Percentiles rank a stretch among this genome's conserved stretches.
Evolutionary conservation across 2,113 vertebrate genomes (phyloP).

Genomic region (Fregetta grallaria): DNA sequence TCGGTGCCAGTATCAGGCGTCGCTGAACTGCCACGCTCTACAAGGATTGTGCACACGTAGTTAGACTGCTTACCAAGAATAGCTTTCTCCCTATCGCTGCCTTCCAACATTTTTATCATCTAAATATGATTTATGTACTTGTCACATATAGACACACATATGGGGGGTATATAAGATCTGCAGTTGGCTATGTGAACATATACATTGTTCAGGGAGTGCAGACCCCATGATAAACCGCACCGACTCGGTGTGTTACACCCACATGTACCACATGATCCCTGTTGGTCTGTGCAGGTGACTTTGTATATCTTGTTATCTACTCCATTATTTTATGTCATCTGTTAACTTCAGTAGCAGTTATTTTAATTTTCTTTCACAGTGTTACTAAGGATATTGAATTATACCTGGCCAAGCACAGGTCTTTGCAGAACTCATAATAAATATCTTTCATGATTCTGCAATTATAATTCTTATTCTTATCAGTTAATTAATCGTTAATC

Average conservation of each 20-base stretch:
- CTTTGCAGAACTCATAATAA: background rate
- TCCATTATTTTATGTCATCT: background rate
- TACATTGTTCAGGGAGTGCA: background rate
- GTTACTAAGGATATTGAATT: background rate
- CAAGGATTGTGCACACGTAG: rapidly evolving
- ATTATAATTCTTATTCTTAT: background rate
- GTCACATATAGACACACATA: rapidly evolving
- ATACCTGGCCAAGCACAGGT: background rate
- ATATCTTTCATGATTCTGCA: background rate
- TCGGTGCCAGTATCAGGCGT: rapidly evolving
- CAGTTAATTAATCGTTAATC: slow-evolving; percentile 19
- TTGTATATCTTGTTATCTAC: background rate
- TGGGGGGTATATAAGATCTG: too few relatives aligned
- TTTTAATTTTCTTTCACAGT: background rate
- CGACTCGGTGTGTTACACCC: background rate
- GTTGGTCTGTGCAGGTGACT: background rate
- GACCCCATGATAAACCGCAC: rapidly evolving
- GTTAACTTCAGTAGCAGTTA: background rate
- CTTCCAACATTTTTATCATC: background rate
- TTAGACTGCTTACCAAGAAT: background rate
- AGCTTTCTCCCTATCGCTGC: rapidly evolving
- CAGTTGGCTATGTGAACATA: background rate
- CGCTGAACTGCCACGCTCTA: background rate
- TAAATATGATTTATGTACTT: background rate
- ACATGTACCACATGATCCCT: background rate